These are phyloP conservation scores for Cheumatopsyche charites DNA, from an alignment of 1,140 invertebrate genomes.

Conservation along the genomic window DNA sequence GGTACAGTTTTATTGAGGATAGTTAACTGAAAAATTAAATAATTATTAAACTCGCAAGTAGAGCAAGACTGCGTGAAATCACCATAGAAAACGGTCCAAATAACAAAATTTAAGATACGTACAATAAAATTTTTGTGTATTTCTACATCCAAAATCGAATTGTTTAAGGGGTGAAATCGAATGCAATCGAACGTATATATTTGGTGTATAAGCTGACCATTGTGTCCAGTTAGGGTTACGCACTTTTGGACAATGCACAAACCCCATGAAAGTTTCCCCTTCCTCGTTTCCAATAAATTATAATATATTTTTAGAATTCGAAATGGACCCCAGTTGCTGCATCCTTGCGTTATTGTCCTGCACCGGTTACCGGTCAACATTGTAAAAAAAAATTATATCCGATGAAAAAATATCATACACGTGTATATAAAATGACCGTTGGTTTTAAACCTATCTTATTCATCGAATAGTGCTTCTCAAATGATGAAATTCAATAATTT, in stretches of 20 bases:
- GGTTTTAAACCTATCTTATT: slow-evolving; percentile 1
- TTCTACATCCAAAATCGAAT: no score
- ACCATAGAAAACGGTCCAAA: no score
- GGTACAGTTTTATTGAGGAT: no score
- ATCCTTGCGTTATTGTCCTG: slow-evolving; percentile 1
- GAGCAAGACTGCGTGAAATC: no score
- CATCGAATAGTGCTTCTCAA: not conserved
- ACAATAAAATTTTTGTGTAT: no score
- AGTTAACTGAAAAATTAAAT: no score
- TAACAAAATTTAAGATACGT: no score
- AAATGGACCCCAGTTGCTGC: slow-evolving; percentile 22
- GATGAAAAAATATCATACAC: slow-evolving; percentile 6
- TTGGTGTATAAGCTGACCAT: not conserved
- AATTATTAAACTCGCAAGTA: no score
- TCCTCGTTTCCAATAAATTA: slow-evolving; percentile 37
- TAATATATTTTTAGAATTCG: slow-evolving; percentile 23
- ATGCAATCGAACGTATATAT: not conserved
- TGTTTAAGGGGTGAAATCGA: not conserved
- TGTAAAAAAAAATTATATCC: not conserved
- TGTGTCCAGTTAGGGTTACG: slow-evolving; percentile 7
- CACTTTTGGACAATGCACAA: slow-evolving; percentile 16
- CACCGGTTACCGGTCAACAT: slow-evolving; percentile 7
- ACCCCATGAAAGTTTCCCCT: slow-evolving; percentile 32
- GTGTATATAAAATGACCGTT: slow-evolving; percentile 38
- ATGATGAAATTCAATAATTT: not conserved